Base-by-base conservation (phyloP, 2,888 invertebrate genomes). In the Pachymerium ferrugineum region DNA sequence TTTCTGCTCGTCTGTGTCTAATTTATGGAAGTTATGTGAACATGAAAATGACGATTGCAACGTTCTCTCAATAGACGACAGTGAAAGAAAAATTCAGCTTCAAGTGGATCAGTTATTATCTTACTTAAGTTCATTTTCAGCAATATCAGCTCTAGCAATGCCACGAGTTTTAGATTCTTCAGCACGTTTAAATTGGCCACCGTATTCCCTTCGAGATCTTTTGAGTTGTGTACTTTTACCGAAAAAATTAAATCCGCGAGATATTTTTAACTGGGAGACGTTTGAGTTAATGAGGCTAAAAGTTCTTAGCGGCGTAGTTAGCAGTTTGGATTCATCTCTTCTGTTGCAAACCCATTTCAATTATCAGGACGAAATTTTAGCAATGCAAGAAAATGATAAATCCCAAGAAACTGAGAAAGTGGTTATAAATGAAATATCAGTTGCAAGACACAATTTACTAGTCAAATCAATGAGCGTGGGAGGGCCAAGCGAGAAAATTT, bases 391-490 rank as follows among this genome's bases (percentile, higher is more conserved):
- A 8, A 31, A 62, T 0, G 22, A n/a, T 30, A 54, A 14, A 19
- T 19, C 10, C 12, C 8, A 54, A 1, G 67, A 73, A 30, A 73
- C 31, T 30, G 33, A 22, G 8, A 19, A 5, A 19, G 31, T 73
- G 19, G 25, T 73, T n/a, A 10, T 29, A 14, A 62, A 67, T 62
- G 54, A 28, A 25, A 14, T 73, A 12, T 67, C 73, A n/a, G 16
- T 62, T 3, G 31, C 14, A 14, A 29, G 73, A 8, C 54, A 73
- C 22, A 62, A 73, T 16, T 16, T 73, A 16, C 31, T 73, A 14
- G 73, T 73, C 5, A 73, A 73, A 67, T 30, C 67, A n/a, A 28
- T 73, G 22, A n/a, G 19, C 22, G 19, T 73, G 12, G 73, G 73
- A 19, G 73, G 73, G 14, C 73, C 73, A 3, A 67, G 25, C 19